These are phyloP conservation scores for Cryptus armator DNA, from an alignment of 2,888 invertebrate genomes.

Conservation along the genomic window DNA sequence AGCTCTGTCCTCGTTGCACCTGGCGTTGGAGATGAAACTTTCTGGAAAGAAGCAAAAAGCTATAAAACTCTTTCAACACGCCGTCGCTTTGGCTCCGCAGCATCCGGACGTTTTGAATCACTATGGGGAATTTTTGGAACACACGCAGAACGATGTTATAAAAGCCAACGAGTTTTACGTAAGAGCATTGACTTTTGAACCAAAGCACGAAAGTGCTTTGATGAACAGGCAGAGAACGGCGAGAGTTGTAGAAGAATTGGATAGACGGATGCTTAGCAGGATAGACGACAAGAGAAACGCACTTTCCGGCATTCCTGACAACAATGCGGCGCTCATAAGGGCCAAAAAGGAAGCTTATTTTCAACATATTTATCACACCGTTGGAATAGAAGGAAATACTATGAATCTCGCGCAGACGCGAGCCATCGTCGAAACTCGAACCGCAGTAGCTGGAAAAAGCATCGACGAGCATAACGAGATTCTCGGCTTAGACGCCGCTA, in stretches of 20 bases:
- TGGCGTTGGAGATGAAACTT: constrained; percentile 94
- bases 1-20: constrained; percentile 93
- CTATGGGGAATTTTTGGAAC: constrained; percentile 97
- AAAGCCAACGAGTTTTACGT: constrained; percentile 96
- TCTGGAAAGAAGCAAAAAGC: constrained; percentile 95
- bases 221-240: constrained; percentile 94
- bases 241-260: constrained; percentile 95
- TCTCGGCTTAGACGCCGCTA: constrained; percentile 96
- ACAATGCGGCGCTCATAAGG: constrained; percentile 92
- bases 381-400: constrained; percentile 99
- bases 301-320: constrained; percentile 92
- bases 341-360: constrained; percentile 98
- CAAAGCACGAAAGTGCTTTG: constrained; percentile 92
- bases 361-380: constrained; percentile 98
- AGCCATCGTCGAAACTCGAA: constrained; percentile 95
- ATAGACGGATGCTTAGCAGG: constrained; percentile 90
- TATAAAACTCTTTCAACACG: constrained; percentile 94
- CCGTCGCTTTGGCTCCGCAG: constrained; percentile 95
- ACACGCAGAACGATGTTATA: constrained; percentile 93
- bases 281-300: constrained; percentile 95
- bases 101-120: constrained; percentile 97
- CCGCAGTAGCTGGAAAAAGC: constrained; percentile 95
- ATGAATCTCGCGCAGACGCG: constrained; percentile 97
- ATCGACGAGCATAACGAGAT: constrained; percentile 99
- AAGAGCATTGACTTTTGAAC: constrained; percentile 93